Conservation (phyloP, 2,797 vertebrate genomes). For the Champsocephalus gunnari region DNA sequence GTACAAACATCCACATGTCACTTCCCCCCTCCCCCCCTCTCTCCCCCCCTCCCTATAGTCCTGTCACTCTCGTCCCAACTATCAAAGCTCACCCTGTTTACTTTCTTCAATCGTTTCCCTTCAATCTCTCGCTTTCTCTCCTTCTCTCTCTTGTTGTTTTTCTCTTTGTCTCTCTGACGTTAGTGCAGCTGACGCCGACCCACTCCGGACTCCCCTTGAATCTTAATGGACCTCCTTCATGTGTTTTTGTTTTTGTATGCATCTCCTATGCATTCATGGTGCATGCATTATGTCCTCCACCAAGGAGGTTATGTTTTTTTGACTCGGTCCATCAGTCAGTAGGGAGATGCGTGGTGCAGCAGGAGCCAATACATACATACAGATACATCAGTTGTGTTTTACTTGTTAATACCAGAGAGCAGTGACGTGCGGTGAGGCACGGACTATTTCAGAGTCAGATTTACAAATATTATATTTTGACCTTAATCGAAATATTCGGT, state of each 20-base stretch:
- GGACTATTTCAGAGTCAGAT: too few relatives aligned
- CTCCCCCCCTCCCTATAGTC: slow-evolving; percentile 8
- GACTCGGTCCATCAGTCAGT: too few relatives aligned
- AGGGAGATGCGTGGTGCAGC: too few relatives aligned
- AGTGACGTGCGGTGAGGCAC: too few relatives aligned
- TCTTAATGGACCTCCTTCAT: slow-evolving; percentile 58
- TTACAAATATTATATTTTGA: too few relatives aligned
- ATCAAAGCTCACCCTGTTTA: slow-evolving; percentile 59
- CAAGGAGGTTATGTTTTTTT: too few relatives aligned
- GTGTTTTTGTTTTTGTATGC: slow-evolving; percentile 14
- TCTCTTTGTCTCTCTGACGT: slow-evolving; percentile 68
- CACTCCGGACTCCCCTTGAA: slow-evolving; percentile 59
- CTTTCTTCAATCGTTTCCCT: slow-evolving; percentile 27
- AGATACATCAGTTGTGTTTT: too few relatives aligned
- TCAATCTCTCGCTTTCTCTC: slow-evolving; percentile 39
- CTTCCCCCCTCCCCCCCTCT: slow-evolving; percentile 27
- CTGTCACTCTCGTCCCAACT: slow-evolving; percentile 34
- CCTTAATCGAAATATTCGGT: too few relatives aligned
- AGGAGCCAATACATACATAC: too few relatives aligned
- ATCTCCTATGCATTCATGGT: neutral
- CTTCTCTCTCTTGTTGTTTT: neutral
- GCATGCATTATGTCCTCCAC: neutral
- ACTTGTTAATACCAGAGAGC: too few relatives aligned
- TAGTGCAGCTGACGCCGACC: slow-evolving; percentile 53
- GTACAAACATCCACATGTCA: slow-evolving; percentile 56